Evolutionary conservation across 2,797 vertebrate species (phyloP).

Genomic region (Trachurus trachurus): DNA sequence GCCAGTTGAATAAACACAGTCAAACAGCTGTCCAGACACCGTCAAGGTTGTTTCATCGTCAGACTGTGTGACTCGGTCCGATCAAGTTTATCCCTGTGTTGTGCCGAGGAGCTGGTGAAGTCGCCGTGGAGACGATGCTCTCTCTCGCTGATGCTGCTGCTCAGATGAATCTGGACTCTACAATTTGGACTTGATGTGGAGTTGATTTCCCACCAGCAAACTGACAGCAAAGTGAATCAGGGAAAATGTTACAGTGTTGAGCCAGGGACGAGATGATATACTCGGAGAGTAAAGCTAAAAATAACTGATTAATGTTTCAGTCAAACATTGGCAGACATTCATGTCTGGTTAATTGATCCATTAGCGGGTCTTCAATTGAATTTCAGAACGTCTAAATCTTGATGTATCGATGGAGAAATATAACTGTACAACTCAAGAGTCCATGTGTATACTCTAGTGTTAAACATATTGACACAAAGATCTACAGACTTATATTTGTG

Average conservation of each 20-base stretch:
- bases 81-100: slow-evolving; percentile 17
- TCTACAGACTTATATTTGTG: neutral
- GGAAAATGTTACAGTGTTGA: slow-evolving; percentile 24
- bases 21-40: slow-evolving; percentile 34
- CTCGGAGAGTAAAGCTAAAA: neutral
- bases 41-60: slow-evolving; percentile 56
- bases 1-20: slow-evolving; percentile 63
- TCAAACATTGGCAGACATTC: slow-evolving; percentile 2
- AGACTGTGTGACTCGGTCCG: slow-evolving; percentile 15
- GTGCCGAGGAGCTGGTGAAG: neutral
- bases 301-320: neutral
- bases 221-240: slow-evolving; percentile 17
- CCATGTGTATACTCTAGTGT: neutral
- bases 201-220: slow-evolving; percentile 21
- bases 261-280: slow-evolving; percentile 5
- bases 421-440: neutral
- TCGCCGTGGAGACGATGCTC: neutral
- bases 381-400: no score
- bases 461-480: neutral
- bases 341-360: slow-evolving; percentile 13
- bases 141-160: no score
- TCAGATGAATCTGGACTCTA: neutral
- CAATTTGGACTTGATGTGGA: slow-evolving; percentile 15
- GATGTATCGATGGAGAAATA: no score
- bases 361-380: neutral